Percentiles rank a stretch among this genome's conserved stretches.
Conservation (phyloP, 2,888 invertebrate species). For the Pharmacophagus antenor region DNA sequence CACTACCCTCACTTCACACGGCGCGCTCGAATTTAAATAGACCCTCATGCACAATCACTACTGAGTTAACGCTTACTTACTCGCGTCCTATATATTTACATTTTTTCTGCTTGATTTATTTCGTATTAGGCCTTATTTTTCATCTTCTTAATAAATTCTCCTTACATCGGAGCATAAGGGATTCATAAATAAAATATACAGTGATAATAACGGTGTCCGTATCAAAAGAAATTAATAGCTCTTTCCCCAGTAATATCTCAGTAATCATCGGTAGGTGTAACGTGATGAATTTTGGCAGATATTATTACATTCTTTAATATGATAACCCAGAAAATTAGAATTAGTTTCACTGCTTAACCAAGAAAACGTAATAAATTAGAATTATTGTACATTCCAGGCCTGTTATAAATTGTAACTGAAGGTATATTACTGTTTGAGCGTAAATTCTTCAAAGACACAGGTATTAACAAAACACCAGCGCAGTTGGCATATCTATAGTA, state of each 20-base stretch:
- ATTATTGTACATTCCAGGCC: not conserved
- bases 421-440: not conserved
- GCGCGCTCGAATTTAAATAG: constrained; percentile 74
- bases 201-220: constrained; percentile 15
- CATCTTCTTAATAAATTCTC: constrained; percentile 18
- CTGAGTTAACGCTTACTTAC: constrained; percentile 64
- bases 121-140: constrained; percentile 17
- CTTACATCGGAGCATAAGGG: constrained; percentile 11
- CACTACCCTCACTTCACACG: constrained; percentile 65
- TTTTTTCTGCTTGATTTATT: constrained; percentile 44
- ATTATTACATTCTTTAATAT: constrained; percentile 25
- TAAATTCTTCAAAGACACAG: not conserved
- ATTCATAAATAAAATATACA: constrained; percentile 17
- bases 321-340: constrained; percentile 2
- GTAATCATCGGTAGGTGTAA: constrained; percentile 17
- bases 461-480: not conserved
- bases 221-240: constrained; percentile 25
- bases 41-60: constrained; percentile 60
- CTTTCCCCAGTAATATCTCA: constrained; percentile 21
- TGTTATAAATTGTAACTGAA: not conserved
- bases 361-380: not conserved
- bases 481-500: not conserved
- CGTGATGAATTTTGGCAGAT: constrained; percentile 18
- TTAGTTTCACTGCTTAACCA: constrained; percentile 1
- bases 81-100: constrained; percentile 36